These are phyloP conservation scores for Acrocephalus scirpaceus DNA, from an alignment of 2,797 vertebrate species.

Conservation along the genomic window DNA sequence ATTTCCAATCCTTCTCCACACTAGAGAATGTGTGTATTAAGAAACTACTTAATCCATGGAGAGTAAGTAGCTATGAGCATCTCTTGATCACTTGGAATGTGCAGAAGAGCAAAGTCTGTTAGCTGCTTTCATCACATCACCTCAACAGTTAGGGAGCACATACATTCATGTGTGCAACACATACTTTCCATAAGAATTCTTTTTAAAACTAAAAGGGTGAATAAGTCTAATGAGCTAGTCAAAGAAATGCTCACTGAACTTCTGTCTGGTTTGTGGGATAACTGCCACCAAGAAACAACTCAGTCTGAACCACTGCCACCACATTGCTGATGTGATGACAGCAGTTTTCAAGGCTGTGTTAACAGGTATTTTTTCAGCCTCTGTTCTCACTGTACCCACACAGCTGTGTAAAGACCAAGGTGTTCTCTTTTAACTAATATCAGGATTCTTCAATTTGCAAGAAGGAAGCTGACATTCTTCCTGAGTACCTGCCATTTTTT, in stretches of 20 bases:
- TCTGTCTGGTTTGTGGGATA: background rate
- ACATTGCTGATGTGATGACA: background rate
- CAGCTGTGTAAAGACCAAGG: background rate
- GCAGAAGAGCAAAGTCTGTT: background rate
- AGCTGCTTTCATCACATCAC: background rate
- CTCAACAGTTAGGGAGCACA: background rate
- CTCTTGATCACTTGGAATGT: background rate
- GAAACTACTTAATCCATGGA: background rate
- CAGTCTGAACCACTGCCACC: background rate
- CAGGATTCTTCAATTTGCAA: background rate
- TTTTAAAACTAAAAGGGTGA: background rate
- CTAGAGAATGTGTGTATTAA: fast-evolving
- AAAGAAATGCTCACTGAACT: background rate
- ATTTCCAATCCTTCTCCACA: background rate
- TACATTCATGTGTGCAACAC: background rate
- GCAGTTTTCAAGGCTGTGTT: background rate
- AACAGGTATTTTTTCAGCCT: background rate
- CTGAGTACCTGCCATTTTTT: background rate
- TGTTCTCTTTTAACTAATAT: background rate
- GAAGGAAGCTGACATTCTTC: background rate
- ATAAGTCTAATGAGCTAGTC: background rate
- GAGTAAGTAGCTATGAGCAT: background rate
- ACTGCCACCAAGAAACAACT: background rate
- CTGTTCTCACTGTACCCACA: background rate
- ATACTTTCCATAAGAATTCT: background rate